Base-by-base conservation (phyloP, 2,113 vertebrate species). In the Telmatochromis sp. region DNA sequence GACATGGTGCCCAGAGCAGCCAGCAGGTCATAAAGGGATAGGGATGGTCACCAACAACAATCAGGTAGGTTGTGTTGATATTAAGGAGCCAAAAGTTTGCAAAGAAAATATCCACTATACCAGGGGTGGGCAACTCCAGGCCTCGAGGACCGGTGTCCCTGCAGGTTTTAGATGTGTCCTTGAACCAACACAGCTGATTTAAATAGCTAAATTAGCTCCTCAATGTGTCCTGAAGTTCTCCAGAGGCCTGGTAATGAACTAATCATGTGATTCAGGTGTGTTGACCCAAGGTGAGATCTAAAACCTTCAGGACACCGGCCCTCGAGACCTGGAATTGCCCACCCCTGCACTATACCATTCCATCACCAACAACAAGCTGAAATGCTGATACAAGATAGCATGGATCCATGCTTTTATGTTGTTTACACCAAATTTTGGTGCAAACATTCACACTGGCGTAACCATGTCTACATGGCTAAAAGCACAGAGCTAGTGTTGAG, bases 221-320 rank as follows among this genome's bases (percentile, higher is more conserved):
- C 55, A 0, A 28, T 0, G 0, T 28, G 7, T 58, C 23, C 55
- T 28, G 13, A 28, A 28, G 2, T 58, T 58, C 55, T 28, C 1
- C 26, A 58, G 55, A 58, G 13, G 55, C 55, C 26, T 28, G 55
- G 0, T 15, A 28, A 15, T 0, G 0, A 58, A 58, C 55, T 58
- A 58, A 58, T 6, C 26, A 58, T 58, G 26, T 58, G 55, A 58
- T 58, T 31, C 26, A 58, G 55, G 26, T 58, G 55, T 58, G 55
- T 9, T 15, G 4, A 57, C 55, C 55, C 55, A 57, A 15, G 4
- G 0, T 28, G 23, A 57, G 23, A 57, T 57, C 55, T 57, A 57
- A 57, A 57, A 57, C 55, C 54, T 57, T 0, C 55, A 57, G 13
- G 13, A 57, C 55, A 28, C 54, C 3, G 0, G 0, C 2, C 23